A percentile compares a stretch with the other conserved stretches of the same genome.
Evolutionary conservation across 1,140 invertebrate species (phyloP).

Genomic region (Drosophila parabipectinata): DNA sequence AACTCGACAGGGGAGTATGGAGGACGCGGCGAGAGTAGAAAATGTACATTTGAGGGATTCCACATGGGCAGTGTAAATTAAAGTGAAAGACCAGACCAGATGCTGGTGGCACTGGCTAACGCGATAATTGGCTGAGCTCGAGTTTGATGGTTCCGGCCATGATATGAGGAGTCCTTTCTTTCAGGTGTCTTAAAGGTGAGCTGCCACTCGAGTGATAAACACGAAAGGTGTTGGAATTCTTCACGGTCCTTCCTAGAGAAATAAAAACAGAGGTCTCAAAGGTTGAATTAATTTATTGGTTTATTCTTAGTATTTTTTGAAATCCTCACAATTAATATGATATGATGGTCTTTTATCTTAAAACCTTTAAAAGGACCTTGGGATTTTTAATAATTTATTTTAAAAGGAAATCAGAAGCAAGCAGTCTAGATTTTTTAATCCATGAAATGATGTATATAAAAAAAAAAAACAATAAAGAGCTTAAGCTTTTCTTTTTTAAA

Average conservation of each 20-base stretch:
- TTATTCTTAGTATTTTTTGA: no score
- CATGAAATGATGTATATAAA: no score
- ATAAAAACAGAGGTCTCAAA: not conserved
- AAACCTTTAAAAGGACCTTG: no score
- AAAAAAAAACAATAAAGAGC: no score
- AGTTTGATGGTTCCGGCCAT: conserved; percentile 20
- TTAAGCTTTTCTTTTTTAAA: no score
- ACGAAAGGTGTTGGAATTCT: not conserved
- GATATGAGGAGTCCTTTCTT: conserved; percentile 13
- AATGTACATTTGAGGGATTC: conserved; percentile 35
- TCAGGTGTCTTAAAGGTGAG: conserved; percentile 13
- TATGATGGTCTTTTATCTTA: no score
- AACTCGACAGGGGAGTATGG: not conserved
- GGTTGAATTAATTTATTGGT: not conserved
- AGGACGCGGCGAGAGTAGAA: not conserved
- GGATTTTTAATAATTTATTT: no score
- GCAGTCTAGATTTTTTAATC: no score
- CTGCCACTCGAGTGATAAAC: not conserved
- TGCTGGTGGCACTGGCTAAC: conserved; percentile 37
- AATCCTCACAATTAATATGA: no score
- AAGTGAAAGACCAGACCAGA: conserved; percentile 37
- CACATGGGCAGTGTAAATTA: conserved; percentile 26
- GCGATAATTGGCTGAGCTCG: conserved; percentile 33
- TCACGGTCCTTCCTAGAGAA: not conserved
- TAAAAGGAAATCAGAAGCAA: no score